Base-by-base conservation (phyloP, 1,140 invertebrate genomes). In the Melitaea cinxia region DNA sequence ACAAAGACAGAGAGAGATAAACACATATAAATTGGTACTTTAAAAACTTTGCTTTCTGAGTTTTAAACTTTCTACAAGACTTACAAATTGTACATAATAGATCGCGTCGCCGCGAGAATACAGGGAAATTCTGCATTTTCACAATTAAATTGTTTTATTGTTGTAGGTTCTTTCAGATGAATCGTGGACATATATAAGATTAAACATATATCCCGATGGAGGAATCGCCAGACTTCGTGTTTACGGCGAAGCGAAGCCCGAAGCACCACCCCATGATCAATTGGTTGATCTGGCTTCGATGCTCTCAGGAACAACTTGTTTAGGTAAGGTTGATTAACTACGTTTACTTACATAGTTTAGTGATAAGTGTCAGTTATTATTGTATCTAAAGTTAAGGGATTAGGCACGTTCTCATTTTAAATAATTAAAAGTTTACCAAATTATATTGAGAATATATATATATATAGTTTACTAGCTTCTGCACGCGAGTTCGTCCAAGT, bases 151-250 rank as follows among this genome's bases (percentile, higher is more conserved):
- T 65, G 58, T 68, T 62, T 42, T 24, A n/a, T n/a, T n/a, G 42
- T 47, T 15, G n/a, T 52, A 91, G 91, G 69, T 87, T 15, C 52
- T 91, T 15, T 87, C 82, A 30, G 85, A 88, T 21, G 86, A 93
- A 45, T 68, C 80, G 2, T 93, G 89, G 79, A 94, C 93, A 2
- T 93, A 94, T 72, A 69, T 95, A 1, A 78, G 94, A 12, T 79
- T 95, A 0, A 95, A 95, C 72, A 92, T 94, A 9, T 95, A 89
- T 70, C 94, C 94, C 4, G 94, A 95, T 79, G 94, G 94, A 53
- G 94, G 94, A 12, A 93, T 95, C 9, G 94, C 94, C 0, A 89
- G 94, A 47, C 82, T 95, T 0, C 74, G 93, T 1, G 92, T 94
- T 1, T 95, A 92, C 72, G 94, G 94, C 9, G 82, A 91, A 70